These are phyloP conservation scores for Leptopilina clavipes DNA, from an alignment of 1,140 invertebrate genomes.

Conservation along the genomic window DNA sequence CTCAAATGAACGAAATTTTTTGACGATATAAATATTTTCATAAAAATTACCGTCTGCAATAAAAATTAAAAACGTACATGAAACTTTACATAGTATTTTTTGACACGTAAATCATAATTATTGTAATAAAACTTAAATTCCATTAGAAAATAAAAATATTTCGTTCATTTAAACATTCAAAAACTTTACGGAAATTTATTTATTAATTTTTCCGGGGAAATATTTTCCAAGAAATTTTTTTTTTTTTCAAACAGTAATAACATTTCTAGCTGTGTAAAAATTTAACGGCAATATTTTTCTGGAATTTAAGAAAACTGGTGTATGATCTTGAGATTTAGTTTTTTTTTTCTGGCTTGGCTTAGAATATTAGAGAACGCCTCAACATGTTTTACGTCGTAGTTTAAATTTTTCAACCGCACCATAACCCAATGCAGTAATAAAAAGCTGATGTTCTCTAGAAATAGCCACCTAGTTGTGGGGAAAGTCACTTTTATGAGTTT, in stretches of 20 bases:
- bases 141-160: too few relatives aligned
- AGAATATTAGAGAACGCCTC: not conserved
- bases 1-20: too few relatives aligned
- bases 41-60: too few relatives aligned
- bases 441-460: not conserved
- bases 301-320: not conserved
- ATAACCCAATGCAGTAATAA: conserved; percentile 3
- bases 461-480: not conserved
- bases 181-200: too few relatives aligned
- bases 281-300: not conserved
- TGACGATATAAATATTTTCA: too few relatives aligned
- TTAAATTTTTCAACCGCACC: conserved; percentile 9
- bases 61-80: too few relatives aligned
- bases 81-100: too few relatives aligned
- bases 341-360: not conserved
- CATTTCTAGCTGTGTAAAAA: not conserved
- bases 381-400: not conserved
- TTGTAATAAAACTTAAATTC: too few relatives aligned
- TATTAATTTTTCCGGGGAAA: too few relatives aligned
- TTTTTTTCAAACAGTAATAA: not conserved
- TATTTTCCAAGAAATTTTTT: too few relatives aligned
- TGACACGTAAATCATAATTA: too few relatives aligned
- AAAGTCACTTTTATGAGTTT: not conserved
- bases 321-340: not conserved
- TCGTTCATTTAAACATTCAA: too few relatives aligned